Conservation (phyloP, 2,888 invertebrate species). For the Melinaea menophilus region DNA sequence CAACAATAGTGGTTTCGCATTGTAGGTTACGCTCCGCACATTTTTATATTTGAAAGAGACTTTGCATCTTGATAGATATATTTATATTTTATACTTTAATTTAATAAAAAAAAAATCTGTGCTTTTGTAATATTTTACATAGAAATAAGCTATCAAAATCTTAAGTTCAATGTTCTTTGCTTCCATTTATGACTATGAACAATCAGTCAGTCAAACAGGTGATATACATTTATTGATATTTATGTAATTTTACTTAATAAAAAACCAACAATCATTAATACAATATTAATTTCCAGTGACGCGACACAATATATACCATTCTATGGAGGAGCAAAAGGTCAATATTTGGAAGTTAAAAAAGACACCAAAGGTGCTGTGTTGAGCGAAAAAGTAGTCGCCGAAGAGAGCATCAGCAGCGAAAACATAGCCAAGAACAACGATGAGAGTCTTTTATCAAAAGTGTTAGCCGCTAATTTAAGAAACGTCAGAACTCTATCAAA, state of each 20-base stretch:
- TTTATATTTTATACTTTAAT: no score
- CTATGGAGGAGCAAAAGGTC: conserved; percentile 85
- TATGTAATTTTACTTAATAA: background rate
- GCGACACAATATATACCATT: conserved; percentile 77
- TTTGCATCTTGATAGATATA: no score
- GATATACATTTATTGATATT: conserved; percentile 7
- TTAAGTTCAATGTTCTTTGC: no score
- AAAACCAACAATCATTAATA: background rate
- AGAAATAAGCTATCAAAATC: no score
- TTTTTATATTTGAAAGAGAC: no score
- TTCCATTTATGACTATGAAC: no score
- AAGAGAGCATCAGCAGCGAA: conserved; percentile 64
- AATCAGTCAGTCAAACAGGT: no score
- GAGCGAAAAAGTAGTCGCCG: conserved; percentile 70
- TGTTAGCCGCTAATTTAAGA: conserved; percentile 75
- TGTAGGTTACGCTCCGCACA: no score
- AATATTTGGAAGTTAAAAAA: conserved; percentile 80
- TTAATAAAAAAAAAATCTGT: no score
- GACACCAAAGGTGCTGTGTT: conserved; percentile 70
- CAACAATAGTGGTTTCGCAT: no score
- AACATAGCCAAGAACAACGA: conserved; percentile 58
- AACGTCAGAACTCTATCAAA: conserved; percentile 78
- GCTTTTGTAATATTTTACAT: no score
- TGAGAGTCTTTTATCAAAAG: conserved; percentile 63
- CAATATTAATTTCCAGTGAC: conserved; percentile 40